A percentile compares a stretch with the other conserved stretches of the same genome.
Conservation (phyloP, 2,888 invertebrate species). For the Idaea straminata region DNA sequence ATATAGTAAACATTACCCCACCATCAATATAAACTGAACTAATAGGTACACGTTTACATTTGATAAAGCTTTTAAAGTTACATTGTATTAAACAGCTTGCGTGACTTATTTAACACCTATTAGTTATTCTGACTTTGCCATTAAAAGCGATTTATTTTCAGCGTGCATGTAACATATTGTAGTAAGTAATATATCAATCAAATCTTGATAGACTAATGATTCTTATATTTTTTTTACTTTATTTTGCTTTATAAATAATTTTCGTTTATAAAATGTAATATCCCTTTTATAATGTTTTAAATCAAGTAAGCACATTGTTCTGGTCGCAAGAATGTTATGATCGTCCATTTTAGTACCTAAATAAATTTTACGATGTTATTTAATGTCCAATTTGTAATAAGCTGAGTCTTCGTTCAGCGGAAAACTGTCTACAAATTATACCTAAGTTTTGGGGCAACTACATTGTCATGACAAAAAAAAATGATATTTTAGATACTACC, state of each 20-base stretch:
- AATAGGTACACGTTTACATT: background rate
- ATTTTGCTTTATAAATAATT: background rate
- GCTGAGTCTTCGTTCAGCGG: background rate
- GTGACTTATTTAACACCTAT: background rate
- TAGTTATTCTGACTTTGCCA: background rate
- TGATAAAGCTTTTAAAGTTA: background rate
- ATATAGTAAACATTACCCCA: background rate
- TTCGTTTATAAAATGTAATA: background rate
- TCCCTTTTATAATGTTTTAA: background rate
- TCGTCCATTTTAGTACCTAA: slow-evolving; percentile 9
- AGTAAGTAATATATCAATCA: background rate
- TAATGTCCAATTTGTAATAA: slow-evolving; percentile 12
- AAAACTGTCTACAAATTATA: background rate
- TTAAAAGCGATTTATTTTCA: background rate
- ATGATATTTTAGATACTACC: no score
- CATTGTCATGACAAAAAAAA: background rate
- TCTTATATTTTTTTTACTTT: background rate
- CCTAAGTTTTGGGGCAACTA: background rate
- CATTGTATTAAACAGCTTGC: background rate
- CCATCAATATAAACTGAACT: background rate
- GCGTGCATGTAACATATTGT: background rate
- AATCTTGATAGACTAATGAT: background rate
- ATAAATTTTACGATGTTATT: slow-evolving; percentile 15
- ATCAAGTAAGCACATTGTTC: background rate
- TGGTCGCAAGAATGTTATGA: slow-evolving; percentile 1